Conservation (phyloP, 1,140 invertebrate genomes). For the Teleopsis dalmanni region DNA sequence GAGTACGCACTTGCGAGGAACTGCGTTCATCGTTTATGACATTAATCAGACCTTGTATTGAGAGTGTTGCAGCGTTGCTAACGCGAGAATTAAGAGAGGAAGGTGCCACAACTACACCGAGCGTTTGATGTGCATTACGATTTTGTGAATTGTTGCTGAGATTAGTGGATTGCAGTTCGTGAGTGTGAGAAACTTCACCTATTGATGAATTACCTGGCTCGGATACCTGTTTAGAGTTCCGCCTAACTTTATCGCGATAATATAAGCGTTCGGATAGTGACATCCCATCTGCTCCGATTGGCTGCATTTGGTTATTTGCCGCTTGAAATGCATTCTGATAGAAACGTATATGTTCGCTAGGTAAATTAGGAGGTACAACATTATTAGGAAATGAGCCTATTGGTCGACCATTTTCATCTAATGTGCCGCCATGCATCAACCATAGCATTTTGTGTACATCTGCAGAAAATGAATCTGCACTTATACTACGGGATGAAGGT, state of each 20-base stretch:
- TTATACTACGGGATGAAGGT: conserved; percentile 36
- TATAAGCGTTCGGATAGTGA: conserved; percentile 26
- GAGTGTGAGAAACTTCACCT: conserved; percentile 3
- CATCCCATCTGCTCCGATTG: conserved; percentile 25
- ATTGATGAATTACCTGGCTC: conserved; percentile 19
- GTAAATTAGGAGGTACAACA: conserved; percentile 32
- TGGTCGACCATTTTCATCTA: conserved; percentile 32
- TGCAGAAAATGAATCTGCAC: conserved; percentile 34
- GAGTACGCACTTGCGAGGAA: neutral
- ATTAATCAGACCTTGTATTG: conserved; percentile 31
- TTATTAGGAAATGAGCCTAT: conserved; percentile 12
- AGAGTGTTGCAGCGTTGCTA: conserved; percentile 13
- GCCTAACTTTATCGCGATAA: conserved; percentile 23
- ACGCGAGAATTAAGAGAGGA: conserved; percentile 13
- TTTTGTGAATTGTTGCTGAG: neutral
- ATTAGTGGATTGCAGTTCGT: conserved; percentile 1
- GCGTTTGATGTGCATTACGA: conserved; percentile 2
- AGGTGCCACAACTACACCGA: conserved; percentile 20
- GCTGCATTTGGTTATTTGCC: conserved; percentile 20
- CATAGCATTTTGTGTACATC: conserved; percentile 42
- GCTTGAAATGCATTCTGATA: conserved; percentile 39
- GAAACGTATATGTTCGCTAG: conserved; percentile 35
- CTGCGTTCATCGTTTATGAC: conserved; percentile 26
- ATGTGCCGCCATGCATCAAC: conserved; percentile 32
- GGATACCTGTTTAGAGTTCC: conserved; percentile 31